Percentiles rank a stretch among this genome's conserved stretches.
Evolutionary conservation across 1,140 invertebrate genomes (phyloP).

Genomic region (Whitmania pigra): DNA sequence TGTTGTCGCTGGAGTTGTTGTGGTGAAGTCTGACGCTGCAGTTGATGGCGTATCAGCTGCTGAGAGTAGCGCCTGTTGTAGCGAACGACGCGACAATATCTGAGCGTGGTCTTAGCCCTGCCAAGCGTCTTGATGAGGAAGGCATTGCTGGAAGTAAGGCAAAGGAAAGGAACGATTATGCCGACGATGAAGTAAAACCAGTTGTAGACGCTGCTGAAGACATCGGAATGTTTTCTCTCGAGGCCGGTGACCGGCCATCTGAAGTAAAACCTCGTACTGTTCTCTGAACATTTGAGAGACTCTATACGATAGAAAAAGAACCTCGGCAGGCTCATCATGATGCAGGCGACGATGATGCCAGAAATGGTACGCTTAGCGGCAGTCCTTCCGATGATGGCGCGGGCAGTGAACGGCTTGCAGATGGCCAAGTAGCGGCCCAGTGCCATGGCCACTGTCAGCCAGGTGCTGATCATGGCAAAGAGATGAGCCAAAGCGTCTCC

Average conservation of each 20-base stretch:
- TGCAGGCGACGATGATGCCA: slow-evolving; percentile 31
- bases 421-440: slow-evolving; percentile 37
- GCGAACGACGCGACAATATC: slow-evolving; percentile 15
- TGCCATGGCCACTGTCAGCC: slow-evolving; percentile 39
- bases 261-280: slow-evolving; percentile 24
- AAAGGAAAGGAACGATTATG: slow-evolving; percentile 28
- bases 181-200: slow-evolving; percentile 26
- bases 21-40: not conserved
- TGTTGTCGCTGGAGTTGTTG: not conserved
- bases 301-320: slow-evolving; percentile 32
- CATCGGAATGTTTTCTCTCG: not conserved
- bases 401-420: slow-evolving; percentile 37
- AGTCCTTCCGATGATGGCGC: slow-evolving; percentile 34
- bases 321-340: slow-evolving; percentile 32
- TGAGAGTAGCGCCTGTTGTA: not conserved
- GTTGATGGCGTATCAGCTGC: not conserved
- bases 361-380: slow-evolving; percentile 32
- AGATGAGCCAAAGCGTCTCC: slow-evolving; percentile 33
- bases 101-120: slow-evolving; percentile 25
- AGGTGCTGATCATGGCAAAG: slow-evolving; percentile 37
- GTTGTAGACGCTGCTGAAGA: slow-evolving; percentile 19
- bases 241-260: not conserved
- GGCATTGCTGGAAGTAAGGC: slow-evolving; percentile 18
- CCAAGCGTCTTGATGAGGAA: slow-evolving; percentile 33
- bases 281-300: slow-evolving; percentile 26